A percentile compares a stretch with the other conserved stretches of the same genome.
Conservation (phyloP, 1,140 invertebrate genomes). For the Bombyx mandarina region DNA sequence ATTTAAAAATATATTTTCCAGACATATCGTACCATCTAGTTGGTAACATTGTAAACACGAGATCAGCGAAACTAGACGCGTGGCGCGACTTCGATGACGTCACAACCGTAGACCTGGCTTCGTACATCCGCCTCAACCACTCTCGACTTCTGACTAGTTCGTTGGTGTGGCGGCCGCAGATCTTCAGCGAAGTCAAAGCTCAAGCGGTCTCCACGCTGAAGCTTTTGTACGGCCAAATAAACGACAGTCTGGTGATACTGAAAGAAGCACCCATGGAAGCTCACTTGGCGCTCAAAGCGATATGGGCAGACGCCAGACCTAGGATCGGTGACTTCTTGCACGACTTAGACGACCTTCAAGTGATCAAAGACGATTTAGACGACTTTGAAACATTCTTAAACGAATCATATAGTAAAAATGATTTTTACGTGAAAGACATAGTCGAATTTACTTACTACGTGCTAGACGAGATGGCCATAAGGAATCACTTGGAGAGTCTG, state of each 20-base stretch:
- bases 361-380: constrained; percentile 80
- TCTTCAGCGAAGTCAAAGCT: constrained; percentile 68
- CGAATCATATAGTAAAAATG: constrained; percentile 83
- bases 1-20: constrained; percentile 25
- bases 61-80: constrained; percentile 80
- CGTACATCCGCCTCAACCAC: constrained; percentile 87
- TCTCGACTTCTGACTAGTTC: constrained; percentile 85
- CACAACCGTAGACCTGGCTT: constrained; percentile 80
- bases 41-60: constrained; percentile 81
- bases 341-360: constrained; percentile 80
- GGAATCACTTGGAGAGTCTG: constrained; percentile 81
- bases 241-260: constrained; percentile 53
- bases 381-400: constrained; percentile 80
- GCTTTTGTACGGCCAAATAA: constrained; percentile 55
- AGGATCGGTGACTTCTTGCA: constrained; percentile 79
- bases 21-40: constrained; percentile 75
- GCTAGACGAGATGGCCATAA: constrained; percentile 83
- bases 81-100: constrained; percentile 87
- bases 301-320: constrained; percentile 83
- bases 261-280: constrained; percentile 74
- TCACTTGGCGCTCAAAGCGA: constrained; percentile 74
- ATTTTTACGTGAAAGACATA: constrained; percentile 86
- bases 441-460: constrained; percentile 77
- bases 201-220: constrained; percentile 41
- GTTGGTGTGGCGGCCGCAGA: constrained; percentile 83